Evolutionary conservation across 2,888 invertebrate genomes (phyloP), one percentile per base, ranked within the genome.

Genomic region (Diadromus collaris): DNA sequence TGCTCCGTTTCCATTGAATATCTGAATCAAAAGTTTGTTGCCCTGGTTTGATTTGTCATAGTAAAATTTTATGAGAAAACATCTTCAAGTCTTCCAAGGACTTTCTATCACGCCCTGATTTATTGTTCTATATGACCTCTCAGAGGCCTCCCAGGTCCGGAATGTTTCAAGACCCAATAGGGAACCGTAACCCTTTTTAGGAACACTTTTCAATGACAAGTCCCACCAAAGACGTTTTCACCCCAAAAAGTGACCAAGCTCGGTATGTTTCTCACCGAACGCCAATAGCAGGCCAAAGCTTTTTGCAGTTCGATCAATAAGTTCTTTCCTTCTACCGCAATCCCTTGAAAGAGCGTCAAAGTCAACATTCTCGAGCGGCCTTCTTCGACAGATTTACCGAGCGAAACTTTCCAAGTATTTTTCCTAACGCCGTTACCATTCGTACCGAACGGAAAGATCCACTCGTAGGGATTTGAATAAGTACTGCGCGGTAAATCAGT

Each of bases 381-480:
- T 29, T 60, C 38, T 13, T 69, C 72, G 54, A 61, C 56, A 24
- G 63, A 32, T 24, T 51, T 60, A 24, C 70, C 75, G 54, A 84
- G 56, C 34, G 83, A 80, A 60, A 76, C 73, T 56, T 86, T 82
- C 72, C 80, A 73, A n/a, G 75, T 82, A 54, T 82, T 83, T 58
- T 76, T 72, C 72, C 63, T 76, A 80, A 82, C 80, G 71, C 81
- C 84, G 32, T 81, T 73, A 7, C 80, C 83, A 48, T 79, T 78
- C 76, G 76, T 83, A 44, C 88, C 87, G 63, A 87, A 89, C 51
- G 89, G 89, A 82, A 88, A 88, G 56, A 85, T 80, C 86, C 86
- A 87, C 71, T 87, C 79, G 80, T 88, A 86, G 1, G 87, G 86
- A 78, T 83, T 83, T 13, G 86, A 85, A 76, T 88, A 88, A 48